Base-by-base conservation (phyloP, 2,113 vertebrate species). In the Tenebrosternarchus preto region DNA sequence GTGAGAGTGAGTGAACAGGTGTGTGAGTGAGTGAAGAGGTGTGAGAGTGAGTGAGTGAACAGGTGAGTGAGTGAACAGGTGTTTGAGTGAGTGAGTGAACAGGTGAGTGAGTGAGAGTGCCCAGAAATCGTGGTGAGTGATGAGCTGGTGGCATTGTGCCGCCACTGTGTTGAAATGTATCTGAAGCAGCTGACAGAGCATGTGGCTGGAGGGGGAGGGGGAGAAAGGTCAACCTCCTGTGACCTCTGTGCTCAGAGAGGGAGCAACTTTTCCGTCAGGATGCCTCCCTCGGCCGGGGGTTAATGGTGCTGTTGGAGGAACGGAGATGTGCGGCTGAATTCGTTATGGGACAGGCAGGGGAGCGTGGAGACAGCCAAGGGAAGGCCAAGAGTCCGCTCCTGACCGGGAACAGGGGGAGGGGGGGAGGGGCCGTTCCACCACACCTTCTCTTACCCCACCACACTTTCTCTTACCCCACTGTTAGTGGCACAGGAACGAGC, bases 321-420 rank as follows among this genome's bases (percentile, higher is more conserved):
- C 84, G 79, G 90, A 92, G 92, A 92, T 92, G 92, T 94, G 92
- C 91, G 85, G 90, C 92, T 94, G 92, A 93, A 94, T 94, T 94
- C 90, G 90, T 92, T 93, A 89, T 86, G 75, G 89, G 90, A 89
- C 91, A 91, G 91, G 93, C 93, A 94, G 81, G 92, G 90, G 87
- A 94, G 90, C 92, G 80, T 88, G 91, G 92, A 93, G 91, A 92
- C n/a, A n/a, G n/a, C n/a, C n/a, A n/a, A n/a, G n/a, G n/a, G n/a
- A n/a, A n/a, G n/a, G n/a, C n/a, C 88, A 76, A 89, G 88, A 91
- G 91, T 90, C 88, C 88, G n/a, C 86, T 1, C 16, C 77, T 88
- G 73, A 24, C 67, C 27, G 84, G 87, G 87, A 85, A 82, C 86
- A 77, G 43, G 5, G 5, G 5, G 43, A 9, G 39, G 39, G 6